Evolutionary conservation across 1,140 invertebrate species (phyloP).

Genomic region (Tribolium madens): DNA sequence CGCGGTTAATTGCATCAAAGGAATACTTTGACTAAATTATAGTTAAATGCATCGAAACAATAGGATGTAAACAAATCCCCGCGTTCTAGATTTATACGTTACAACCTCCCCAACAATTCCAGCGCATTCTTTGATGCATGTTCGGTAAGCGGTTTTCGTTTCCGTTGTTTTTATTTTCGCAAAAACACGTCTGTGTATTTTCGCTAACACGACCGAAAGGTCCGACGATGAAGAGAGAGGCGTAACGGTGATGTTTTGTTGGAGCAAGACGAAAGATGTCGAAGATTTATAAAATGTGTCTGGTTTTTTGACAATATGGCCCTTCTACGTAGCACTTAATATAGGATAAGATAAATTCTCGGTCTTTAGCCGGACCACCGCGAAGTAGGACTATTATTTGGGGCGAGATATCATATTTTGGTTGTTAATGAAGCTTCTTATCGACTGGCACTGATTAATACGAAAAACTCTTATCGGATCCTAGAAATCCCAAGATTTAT

Average conservation of each 20-base stretch:
- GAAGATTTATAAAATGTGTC: conserved; percentile 47
- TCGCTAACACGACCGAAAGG: conserved; percentile 34
- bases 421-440: conserved; percentile 21
- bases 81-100: conserved; percentile 54
- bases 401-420: conserved; percentile 39
- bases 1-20: conserved; percentile 24
- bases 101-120: conserved; percentile 53
- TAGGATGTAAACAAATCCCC: conserved; percentile 55
- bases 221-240: background rate
- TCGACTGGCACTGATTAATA: conserved; percentile 14
- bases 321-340: conserved; percentile 42
- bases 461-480: conserved; percentile 1
- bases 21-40: conserved; percentile 41
- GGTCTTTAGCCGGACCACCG: conserved; percentile 43
- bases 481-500: conserved; percentile 17
- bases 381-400: conserved; percentile 33
- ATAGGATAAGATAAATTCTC: conserved; percentile 46
- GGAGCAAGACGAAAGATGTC: background rate
- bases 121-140: conserved; percentile 54
- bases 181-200: conserved; percentile 51
- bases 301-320: conserved; percentile 47
- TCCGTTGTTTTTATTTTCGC: conserved; percentile 52
- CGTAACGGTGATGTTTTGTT: background rate
- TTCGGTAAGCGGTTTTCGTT: conserved; percentile 52
- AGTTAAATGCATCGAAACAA: conserved; percentile 50